phyloP scores from a whole-genome alignment of 1,140 invertebrate species.

The Ceratosolen solmsi region DNA sequence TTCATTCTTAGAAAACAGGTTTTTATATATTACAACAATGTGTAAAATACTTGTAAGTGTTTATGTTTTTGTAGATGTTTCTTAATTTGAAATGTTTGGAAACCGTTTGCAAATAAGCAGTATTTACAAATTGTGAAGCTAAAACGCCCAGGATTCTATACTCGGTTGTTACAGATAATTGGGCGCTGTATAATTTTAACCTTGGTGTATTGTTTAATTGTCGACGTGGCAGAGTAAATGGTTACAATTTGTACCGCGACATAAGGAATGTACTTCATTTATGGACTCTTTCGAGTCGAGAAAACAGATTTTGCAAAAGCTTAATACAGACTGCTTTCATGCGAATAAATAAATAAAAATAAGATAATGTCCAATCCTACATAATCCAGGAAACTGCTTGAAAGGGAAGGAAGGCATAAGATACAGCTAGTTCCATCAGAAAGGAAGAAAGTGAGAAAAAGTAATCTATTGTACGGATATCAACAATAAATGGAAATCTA shows the following conservation, averaged over 20 bases:
- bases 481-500: constrained; percentile 1
- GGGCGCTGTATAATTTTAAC: not conserved
- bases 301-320: not conserved
- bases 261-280: not conserved
- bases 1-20: not conserved
- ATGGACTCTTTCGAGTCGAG: not conserved
- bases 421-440: not conserved
- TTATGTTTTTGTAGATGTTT: not conserved
- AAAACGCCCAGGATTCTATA: not conserved
- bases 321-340: not conserved
- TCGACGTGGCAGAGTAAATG: not conserved
- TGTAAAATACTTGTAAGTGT: not conserved
- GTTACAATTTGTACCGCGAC: not conserved
- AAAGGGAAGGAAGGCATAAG: not conserved
- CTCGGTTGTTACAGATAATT: not conserved
- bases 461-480: not conserved
- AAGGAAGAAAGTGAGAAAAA: not conserved
- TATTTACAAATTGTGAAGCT: constrained; percentile 4
- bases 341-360: not conserved
- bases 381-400: not conserved
- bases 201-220: not conserved
- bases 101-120: not conserved
- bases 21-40: constrained; percentile 17
- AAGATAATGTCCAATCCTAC: not conserved
- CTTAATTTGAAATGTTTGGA: not conserved